Percentiles rank a stretch among this genome's conserved stretches.
Conservation (phyloP, 2,888 invertebrate genomes). For the Megalurothrips usitatus region DNA sequence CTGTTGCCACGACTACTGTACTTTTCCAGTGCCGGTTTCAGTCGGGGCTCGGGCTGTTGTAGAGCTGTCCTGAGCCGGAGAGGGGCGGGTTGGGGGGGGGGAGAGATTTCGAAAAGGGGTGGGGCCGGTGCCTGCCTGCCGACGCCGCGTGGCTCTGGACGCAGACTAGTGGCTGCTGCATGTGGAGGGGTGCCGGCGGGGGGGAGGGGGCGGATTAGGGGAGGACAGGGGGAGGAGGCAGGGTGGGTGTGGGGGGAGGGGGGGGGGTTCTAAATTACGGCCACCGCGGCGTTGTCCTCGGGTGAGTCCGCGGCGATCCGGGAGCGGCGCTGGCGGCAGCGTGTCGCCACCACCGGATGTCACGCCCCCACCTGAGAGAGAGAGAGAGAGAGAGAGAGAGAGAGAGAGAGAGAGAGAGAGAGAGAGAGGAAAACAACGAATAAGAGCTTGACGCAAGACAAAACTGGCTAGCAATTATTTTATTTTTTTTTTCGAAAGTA, state of each 20-base stretch:
- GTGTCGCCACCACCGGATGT: background rate
- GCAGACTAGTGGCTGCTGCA: background rate
- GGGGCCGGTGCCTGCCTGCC: too few species aligned
- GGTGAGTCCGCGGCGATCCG: background rate
- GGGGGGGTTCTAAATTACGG: constrained; percentile 1
- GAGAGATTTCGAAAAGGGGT: too few species aligned
- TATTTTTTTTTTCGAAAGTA: too few species aligned
- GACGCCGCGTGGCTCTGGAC: background rate
- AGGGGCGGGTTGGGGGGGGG: background rate
- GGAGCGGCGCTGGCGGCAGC: background rate
- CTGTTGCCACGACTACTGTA: too few species aligned
- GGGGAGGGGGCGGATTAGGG: background rate
- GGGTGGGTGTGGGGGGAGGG: background rate
- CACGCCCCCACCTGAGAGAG: too few species aligned
- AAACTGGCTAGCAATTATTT: too few species aligned
- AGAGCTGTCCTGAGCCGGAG: background rate
- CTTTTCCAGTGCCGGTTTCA: background rate
- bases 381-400: background rate
- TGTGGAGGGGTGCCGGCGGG: background rate
- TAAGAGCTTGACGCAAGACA: too few species aligned
- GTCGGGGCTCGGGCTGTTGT: background rate
- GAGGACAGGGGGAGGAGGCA: background rate
- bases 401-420: background rate
- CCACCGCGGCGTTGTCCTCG: background rate
- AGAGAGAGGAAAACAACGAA: background rate